Evolutionary conservation across 2,888 invertebrate genomes (phyloP), one percentile per base, ranked within the genome.

Genomic region (Rhagophthalmus giganteus): DNA sequence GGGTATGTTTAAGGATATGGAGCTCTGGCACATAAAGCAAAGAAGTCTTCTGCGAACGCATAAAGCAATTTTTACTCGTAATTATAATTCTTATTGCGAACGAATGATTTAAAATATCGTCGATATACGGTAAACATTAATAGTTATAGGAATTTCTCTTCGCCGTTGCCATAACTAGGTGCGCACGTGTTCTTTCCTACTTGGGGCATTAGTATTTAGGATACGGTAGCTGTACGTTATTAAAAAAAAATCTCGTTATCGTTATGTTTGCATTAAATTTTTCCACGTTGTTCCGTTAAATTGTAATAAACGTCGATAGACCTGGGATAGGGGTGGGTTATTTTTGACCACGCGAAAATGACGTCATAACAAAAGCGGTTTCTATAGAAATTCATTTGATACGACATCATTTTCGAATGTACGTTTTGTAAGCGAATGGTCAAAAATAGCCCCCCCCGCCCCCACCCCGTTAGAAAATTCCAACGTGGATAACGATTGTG

Each of bases 161-260:
- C 47, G 54, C 55, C 39, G 34, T 49, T 47, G 44, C 55, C 54
- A 54, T 57, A 57, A 54, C 54, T 48, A 45, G 57, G n/a, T 34
- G 47, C 54, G 58, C 61, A 61, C 61, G 61, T 60, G 61, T 60
- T 51, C 59, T 20, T 42, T 28, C 57, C 57, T 54, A 52, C 26
- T 54, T 57, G 15, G 52, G 54, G 38, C 30, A 20, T 41, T 25
- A 49, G 56, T 54, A 56, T 56, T 56, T 56, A 56, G 56, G 53
- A 46, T 56, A 45, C 41, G 38, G 9, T 50, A 54, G 38, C 28
- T 35, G 13, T 37, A 31, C 16, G 11, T 41, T 41, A 12, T n/a
- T n/a, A n/a, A n/a, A n/a, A n/a, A n/a, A n/a, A n/a, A n/a, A n/a
- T 20, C 20, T 20, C 3, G 7, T 7, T 20, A 3, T 20, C 20